These are phyloP conservation scores for Siphlonurus alternatus DNA, from an alignment of 2,888 invertebrate species.

Conservation along the genomic window DNA sequence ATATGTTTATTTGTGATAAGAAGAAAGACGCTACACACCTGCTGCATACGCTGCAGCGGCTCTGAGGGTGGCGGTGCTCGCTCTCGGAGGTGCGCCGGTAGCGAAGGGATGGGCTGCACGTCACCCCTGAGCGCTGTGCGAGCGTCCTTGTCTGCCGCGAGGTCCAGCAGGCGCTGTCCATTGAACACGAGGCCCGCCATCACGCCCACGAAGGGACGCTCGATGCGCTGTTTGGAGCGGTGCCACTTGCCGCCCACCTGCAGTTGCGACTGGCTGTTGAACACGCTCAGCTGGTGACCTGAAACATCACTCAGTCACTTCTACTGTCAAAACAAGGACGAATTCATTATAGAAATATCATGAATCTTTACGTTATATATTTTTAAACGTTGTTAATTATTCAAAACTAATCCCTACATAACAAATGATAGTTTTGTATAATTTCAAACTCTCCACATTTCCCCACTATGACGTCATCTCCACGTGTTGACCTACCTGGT, in stretches of 20 bases:
- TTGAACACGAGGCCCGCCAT: conserved; percentile 82
- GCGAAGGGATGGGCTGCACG: conserved; percentile 34
- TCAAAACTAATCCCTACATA: too few relatives aligned
- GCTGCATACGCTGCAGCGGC: conserved; percentile 69
- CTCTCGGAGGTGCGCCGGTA: conserved; percentile 32
- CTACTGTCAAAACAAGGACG: neutral
- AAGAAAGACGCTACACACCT: too few relatives aligned
- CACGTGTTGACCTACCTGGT: conserved; percentile 64
- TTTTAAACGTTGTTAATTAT: too few relatives aligned
- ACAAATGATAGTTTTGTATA: too few relatives aligned
- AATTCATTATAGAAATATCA: too few relatives aligned
- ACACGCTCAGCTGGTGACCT: conserved; percentile 72
- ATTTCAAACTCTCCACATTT: too few relatives aligned
- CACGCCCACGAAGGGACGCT: conserved; percentile 71
- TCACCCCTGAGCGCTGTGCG: conserved; percentile 65
- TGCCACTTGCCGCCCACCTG: conserved; percentile 76
- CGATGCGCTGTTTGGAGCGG: conserved; percentile 45
- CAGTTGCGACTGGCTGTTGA: conserved; percentile 81
- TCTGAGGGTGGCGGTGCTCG: conserved; percentile 34
- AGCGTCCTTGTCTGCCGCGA: conserved; percentile 68
- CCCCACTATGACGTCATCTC: too few relatives aligned
- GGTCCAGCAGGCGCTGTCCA: conserved; percentile 65
- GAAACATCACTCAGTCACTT: conserved; percentile 18
- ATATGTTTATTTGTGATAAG: too few relatives aligned
- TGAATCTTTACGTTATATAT: too few relatives aligned